phyloP scores from a whole-genome alignment of 2,888 invertebrate genomes.

The Cephus spinipes region DNA sequence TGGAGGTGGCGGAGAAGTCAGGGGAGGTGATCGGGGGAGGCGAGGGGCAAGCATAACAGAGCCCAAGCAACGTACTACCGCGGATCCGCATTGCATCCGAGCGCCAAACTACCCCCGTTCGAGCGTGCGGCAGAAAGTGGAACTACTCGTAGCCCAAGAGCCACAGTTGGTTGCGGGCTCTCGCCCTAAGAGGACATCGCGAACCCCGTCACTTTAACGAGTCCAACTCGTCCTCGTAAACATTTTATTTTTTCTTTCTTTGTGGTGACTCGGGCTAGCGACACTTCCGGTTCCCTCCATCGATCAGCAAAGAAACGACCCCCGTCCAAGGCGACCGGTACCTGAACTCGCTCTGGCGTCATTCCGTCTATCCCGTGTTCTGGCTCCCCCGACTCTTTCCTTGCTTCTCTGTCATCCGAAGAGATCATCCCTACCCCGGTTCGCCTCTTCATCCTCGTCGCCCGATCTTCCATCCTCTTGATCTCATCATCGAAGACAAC shows the following conservation, averaged over 20 bases:
- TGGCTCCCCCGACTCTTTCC: background rate
- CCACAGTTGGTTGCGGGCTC: conserved; percentile 62
- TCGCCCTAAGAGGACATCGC: conserved; percentile 50
- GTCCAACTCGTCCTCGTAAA: background rate
- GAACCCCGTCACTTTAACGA: conserved; percentile 14
- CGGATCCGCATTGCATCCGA: conserved; percentile 30
- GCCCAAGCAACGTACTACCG: conserved; percentile 1
- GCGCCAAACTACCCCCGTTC: conserved; percentile 35
- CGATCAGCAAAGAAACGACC: too few relatives aligned
- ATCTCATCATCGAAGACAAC: background rate
- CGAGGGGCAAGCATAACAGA: background rate
- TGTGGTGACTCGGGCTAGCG: background rate
- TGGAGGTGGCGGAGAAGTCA: background rate
- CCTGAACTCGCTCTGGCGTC: background rate
- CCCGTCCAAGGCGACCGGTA: background rate
- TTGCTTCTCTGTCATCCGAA: too few relatives aligned
- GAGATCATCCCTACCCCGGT: too few relatives aligned
- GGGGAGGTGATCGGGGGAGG: background rate
- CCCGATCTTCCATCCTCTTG: background rate
- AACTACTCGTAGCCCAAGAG: conserved; percentile 43
- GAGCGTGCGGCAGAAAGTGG: conserved; percentile 39
- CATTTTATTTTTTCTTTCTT: background rate
- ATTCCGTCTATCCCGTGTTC: background rate
- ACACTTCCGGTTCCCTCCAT: background rate
- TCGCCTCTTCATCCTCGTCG: too few relatives aligned